Evolutionary conservation across 2,113 vertebrate species (phyloP).

Genomic region (Spilogale gracilis): DNA sequence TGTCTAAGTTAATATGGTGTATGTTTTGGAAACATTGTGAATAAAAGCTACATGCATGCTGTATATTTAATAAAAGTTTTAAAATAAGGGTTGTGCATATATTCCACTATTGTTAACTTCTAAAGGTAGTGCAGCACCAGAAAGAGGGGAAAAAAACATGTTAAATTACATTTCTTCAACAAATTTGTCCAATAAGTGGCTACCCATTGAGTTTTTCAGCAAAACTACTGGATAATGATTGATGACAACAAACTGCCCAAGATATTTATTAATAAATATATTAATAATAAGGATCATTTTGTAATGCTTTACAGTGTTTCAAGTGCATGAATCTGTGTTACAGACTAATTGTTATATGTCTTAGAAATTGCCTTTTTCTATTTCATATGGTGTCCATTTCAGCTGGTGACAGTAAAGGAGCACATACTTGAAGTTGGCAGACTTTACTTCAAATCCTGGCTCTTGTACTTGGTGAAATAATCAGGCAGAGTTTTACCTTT

Average conservation of each 20-base stretch:
- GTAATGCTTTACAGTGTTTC: neutral
- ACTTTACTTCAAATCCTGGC: neutral
- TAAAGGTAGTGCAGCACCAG: neutral
- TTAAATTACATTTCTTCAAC: neutral
- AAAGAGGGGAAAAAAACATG: neutral
- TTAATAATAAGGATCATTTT: neutral
- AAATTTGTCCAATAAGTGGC: neutral
- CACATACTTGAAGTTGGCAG: rapidly evolving
- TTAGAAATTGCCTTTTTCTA: neutral
- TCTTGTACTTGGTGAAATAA: neutral
- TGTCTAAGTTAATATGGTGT: neutral
- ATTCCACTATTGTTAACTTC: neutral
- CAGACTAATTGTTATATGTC: neutral
- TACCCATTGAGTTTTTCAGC: neutral
- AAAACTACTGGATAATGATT: neutral
- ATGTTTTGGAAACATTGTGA: neutral
- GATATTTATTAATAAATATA: neutral
- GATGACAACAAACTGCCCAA: neutral
- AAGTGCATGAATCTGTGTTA: neutral
- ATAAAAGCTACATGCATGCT: neutral
- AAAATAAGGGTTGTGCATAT: neutral
- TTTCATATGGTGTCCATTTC: neutral
- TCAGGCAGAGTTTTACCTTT: neutral
- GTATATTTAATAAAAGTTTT: neutral
- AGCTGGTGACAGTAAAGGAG: too few species aligned